Percentiles rank a stretch among this genome's conserved stretches.
phyloP scores from a whole-genome alignment of 2,797 vertebrate species.

The Psittacula derbiana region DNA sequence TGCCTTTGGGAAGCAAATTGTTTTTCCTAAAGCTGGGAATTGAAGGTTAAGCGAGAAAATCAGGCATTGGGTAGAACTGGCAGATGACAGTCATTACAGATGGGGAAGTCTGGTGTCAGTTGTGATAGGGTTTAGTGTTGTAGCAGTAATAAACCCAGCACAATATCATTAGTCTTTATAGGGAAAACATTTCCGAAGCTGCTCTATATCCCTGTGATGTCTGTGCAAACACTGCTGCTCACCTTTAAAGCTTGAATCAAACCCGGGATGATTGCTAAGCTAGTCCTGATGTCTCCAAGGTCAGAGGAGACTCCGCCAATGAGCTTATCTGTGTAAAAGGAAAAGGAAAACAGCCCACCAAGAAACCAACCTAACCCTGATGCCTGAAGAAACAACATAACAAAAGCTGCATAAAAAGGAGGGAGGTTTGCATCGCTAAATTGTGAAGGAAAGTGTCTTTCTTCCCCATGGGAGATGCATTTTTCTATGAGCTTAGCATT shows the following conservation, averaged over 20 bases:
- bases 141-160: slow-evolving; percentile 12
- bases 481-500: not conserved
- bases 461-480: not conserved
- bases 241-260: slow-evolving; percentile 24
- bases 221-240: slow-evolving; percentile 28
- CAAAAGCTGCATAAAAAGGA: not conserved
- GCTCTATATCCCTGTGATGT: not conserved
- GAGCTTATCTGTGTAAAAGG: not conserved
- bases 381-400: not conserved
- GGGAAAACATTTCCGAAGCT: not conserved
- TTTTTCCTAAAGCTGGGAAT: not conserved
- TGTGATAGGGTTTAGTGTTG: not conserved
- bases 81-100: not conserved
- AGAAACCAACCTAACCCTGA: not conserved
- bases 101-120: not conserved
- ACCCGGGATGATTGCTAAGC: slow-evolving; percentile 8
- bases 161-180: slow-evolving; percentile 25
- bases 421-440: not conserved
- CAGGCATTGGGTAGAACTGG: not conserved
- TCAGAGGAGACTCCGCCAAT: not conserved
- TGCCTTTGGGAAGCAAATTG: not conserved
- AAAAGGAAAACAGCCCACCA: not conserved
- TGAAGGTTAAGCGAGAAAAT: not conserved
- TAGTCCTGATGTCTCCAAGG: not conserved
- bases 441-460: not conserved